Base-by-base conservation (phyloP, 92 coral and sea anemone species). In the Diadumene lineata region DNA sequence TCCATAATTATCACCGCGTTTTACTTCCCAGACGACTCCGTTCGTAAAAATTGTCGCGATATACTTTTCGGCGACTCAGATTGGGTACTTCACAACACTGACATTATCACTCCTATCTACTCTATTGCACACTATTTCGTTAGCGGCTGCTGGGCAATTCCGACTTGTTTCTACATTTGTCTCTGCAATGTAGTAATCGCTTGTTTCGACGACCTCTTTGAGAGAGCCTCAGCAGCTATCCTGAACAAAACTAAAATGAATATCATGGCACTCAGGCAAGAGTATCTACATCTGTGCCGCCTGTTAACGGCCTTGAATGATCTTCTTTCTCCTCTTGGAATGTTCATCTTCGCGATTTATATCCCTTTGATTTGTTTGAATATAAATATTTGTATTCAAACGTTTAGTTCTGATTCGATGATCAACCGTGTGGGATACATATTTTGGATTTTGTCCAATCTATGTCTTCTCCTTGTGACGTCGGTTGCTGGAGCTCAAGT, bases 251-350 rank as follows among this genome's bases (percentile, higher is more conserved):
- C 25, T 1, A 28, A 17, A n/a, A 13, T 62, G 22, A 26, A 28
- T 28, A 11, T 62, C 43, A 43, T 23, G 31, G 31, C 18, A 38
- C 1, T 31, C 18, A 38, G 68, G 8, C 30, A 15, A 29, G 43
- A 62, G 22, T 62, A 62, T 28, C 43, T 29, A 2, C 38, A 31
- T 1, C 68, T 62, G 4, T 62, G 68, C 43, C 68, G 31, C 31
- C 11, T 24, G 22, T 19, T 58, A 16, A 18, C 64, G 28, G 64
- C 64, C 6, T 31, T 58, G 2, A 28, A 62, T 28, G 68, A 62
- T 62, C n/a, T 62, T 6, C 68, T 62, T 38, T 62, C 68, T 1
- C 68, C 68, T 28, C 68, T 62, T 62, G 68, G 68, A 28, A 15
- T 62, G n/a, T 28, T 28, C 38, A 62, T 11, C 21, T 62, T 62